Evolutionary conservation across 2,888 invertebrate species (phyloP), one percentile per base, ranked within the genome.

Genomic region (Eupsilia transversa): DNA sequence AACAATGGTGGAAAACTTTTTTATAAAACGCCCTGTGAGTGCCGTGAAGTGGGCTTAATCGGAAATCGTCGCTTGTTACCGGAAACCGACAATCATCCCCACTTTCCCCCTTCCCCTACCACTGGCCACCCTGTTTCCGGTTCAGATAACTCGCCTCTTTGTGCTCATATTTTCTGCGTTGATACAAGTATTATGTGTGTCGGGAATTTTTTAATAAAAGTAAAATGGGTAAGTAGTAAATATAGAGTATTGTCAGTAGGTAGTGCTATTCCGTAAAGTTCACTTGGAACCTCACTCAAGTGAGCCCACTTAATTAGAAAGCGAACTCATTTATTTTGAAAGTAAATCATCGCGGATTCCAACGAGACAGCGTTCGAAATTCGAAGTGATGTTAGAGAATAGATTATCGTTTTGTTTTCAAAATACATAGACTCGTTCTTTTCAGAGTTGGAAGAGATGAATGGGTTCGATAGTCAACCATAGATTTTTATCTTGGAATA

Each of bases 1-100:
- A 74, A 72, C 33, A 70, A 85, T 46, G 56, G 4, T 12, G 23
- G 38, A 30, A 33, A 60, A 73, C 43, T 72, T 85, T 84, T 85
- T 80, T 73, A 77, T 61, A 80, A 69, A 82, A 77, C 46, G 66
- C 76, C 66, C 69, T 57, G 61, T 70, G 79, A 80, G 60, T 68
- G 77, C 79, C 70, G 80, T 79, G 80, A 85, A 86, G 80, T 81
- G 72, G 73, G 80, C 63, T 83, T 83, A 88, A 87, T 88, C 88
- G 89, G 88, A 88, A 88, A 89, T 88, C 83, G 85, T 82, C 79
- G 86, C 85, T 86, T 85, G 86, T 86, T 82, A 83, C 84, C 81
- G 85, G 84, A 88, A 78, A 73, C 84, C 82, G 63, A 79, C 84
- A 81, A 86, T 86, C 76, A 75, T n/a, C 69, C 81, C 59, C 66